These are phyloP conservation scores for Bhutanitis thaidina DNA, from an alignment of 2,888 invertebrate genomes.

Conservation along the genomic window DNA sequence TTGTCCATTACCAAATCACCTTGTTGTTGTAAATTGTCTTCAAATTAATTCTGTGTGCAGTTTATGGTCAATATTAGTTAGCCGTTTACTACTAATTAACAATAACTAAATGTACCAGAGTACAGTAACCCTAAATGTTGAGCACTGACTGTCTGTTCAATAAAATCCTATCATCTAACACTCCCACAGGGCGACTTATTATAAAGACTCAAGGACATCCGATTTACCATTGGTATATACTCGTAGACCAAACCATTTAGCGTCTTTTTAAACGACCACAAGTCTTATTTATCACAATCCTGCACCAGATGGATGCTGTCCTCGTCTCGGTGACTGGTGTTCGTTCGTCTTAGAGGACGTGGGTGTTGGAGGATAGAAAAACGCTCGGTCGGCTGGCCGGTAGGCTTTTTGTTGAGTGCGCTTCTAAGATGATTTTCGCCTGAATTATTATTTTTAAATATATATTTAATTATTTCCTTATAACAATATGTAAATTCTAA, in stretches of 20 bases:
- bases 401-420: constrained; percentile 57
- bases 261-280: neutral
- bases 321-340: constrained; percentile 43
- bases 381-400: constrained; percentile 49
- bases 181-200: neutral
- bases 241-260: neutral
- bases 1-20: too few relatives aligned
- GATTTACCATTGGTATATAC: neutral
- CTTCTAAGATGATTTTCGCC: constrained; percentile 70
- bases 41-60: too few relatives aligned
- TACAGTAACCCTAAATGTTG: neutral
- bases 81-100: too few relatives aligned
- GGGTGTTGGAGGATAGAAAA: constrained; percentile 68
- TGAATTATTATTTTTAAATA: constrained; percentile 32
- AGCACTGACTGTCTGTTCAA: neutral
- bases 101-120: neutral
- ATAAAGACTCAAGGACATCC: neutral
- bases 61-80: too few relatives aligned
- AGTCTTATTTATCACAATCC: constrained; percentile 57
- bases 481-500: too few relatives aligned
- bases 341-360: constrained; percentile 56
- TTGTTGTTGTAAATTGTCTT: too few relatives aligned
- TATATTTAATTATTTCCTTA: too few relatives aligned
- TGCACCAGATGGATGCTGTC: constrained; percentile 66
- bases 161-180: neutral